Conservation (phyloP, 1,140 invertebrate species). For the Eupristina koningsbergeri region DNA sequence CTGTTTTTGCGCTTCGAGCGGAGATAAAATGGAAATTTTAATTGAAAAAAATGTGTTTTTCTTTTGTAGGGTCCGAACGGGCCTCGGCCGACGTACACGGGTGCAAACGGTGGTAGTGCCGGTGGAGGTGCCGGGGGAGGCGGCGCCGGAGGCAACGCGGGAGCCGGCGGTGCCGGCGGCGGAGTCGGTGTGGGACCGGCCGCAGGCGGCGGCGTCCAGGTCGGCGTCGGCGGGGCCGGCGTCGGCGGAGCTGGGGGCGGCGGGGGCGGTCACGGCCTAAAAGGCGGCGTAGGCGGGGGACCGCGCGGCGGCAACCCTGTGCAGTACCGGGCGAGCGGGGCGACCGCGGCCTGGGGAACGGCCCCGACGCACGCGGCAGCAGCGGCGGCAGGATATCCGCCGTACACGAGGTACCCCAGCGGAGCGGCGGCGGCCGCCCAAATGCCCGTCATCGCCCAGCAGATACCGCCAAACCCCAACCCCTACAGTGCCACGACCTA, state of each 20-base stretch:
- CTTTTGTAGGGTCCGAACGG: slow-evolving; percentile 69
- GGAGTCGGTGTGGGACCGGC: slow-evolving; percentile 65
- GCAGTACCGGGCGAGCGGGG: slow-evolving; percentile 67
- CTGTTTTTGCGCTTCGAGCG: no score
- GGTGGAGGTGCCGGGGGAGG: slow-evolving; percentile 65
- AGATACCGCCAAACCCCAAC: slow-evolving; percentile 68
- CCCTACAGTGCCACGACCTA: slow-evolving; percentile 70
- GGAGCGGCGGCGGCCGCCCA: slow-evolving; percentile 61
- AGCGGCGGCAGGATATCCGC: slow-evolving; percentile 63
- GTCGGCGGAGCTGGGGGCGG: slow-evolving; percentile 53
- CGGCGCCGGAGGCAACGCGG: slow-evolving; percentile 56
- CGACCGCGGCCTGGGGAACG: slow-evolving; percentile 63
- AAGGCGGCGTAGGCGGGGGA: slow-evolving; percentile 65
- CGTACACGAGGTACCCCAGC: slow-evolving; percentile 69
- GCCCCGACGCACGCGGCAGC: slow-evolving; percentile 65
- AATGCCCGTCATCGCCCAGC: slow-evolving; percentile 68
- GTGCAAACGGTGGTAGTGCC: slow-evolving; percentile 70
- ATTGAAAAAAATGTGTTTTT: not conserved
- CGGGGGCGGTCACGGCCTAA: slow-evolving; percentile 54
- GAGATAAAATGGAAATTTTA: no score
- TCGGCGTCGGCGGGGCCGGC: slow-evolving; percentile 63
- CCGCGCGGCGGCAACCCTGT: slow-evolving; percentile 69
- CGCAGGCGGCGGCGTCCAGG: slow-evolving; percentile 67
- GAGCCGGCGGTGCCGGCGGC: slow-evolving; percentile 49
- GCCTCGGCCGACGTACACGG: slow-evolving; percentile 69